Conservation (phyloP, 2,888 invertebrate species). For the Tachina fera region DNA sequence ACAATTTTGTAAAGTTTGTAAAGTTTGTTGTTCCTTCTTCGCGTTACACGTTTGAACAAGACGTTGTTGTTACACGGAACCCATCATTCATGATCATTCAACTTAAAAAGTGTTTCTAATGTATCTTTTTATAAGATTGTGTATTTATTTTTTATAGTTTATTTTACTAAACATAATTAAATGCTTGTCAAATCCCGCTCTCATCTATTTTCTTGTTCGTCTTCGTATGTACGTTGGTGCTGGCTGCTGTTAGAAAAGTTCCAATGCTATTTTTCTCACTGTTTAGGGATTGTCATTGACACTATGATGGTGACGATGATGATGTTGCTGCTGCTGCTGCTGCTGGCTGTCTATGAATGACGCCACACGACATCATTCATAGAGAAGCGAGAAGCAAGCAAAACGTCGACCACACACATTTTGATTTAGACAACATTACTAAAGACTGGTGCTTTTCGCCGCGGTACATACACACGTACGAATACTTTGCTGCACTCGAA, state of each 20-base stretch:
- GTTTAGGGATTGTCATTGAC: conserved; percentile 69
- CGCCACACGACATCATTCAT: conserved; percentile 70
- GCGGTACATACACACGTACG: neutral
- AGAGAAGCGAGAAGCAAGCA: conserved; percentile 45
- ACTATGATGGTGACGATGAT: conserved; percentile 56
- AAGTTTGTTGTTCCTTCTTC: conserved; percentile 8
- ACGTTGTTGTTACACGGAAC: conserved; percentile 59
- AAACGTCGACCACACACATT: conserved; percentile 69
- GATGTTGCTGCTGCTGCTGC: conserved; percentile 55
- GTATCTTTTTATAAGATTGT: conserved; percentile 31
- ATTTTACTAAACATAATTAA: conserved; percentile 72
- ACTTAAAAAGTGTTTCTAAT: conserved; percentile 49
- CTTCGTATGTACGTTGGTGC: neutral
- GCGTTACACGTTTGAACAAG: conserved; percentile 53
- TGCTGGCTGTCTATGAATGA: conserved; percentile 72
- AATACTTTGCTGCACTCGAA: conserved; percentile 23
- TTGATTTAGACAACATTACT: conserved; percentile 38
- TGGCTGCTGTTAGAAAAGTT: conserved; percentile 44
- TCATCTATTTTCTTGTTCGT: conserved; percentile 72
- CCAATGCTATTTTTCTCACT: conserved; percentile 45
- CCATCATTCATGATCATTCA: conserved; percentile 68
- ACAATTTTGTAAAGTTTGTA: conserved; percentile 45
- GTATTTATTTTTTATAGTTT: neutral
- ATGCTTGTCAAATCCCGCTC: conserved; percentile 74
- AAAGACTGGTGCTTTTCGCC: conserved; percentile 24